These are phyloP conservation scores for Phoebastria nigripes DNA, from an alignment of 2,797 vertebrate species.

Conservation along the genomic window DNA sequence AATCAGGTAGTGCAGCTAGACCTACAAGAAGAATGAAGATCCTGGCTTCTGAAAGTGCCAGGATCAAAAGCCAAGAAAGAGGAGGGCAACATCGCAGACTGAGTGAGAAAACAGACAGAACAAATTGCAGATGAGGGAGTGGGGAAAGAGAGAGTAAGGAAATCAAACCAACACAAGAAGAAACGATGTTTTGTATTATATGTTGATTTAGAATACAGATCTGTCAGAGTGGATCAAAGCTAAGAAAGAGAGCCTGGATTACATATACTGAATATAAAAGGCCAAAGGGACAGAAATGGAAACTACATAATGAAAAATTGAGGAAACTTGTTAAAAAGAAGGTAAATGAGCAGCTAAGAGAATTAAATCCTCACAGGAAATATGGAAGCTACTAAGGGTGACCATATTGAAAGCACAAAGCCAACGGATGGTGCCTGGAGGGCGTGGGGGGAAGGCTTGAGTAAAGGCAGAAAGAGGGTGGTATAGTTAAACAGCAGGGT, in stretches of 20 bases:
- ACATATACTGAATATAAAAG: not conserved
- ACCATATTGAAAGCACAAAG: not conserved
- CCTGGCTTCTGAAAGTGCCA: not conserved
- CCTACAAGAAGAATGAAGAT: not conserved
- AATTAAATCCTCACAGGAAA: not conserved
- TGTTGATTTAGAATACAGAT: not conserved
- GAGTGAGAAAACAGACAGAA: not conserved
- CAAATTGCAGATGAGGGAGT: not conserved
- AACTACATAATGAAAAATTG: not conserved
- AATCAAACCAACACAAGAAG: not conserved
- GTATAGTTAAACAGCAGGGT: not conserved
- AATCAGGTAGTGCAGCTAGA: not conserved
- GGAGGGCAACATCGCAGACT: not conserved
- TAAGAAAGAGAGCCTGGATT: not conserved
- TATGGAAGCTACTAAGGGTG: not conserved
- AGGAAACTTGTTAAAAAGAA: not conserved
- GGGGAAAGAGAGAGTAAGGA: not conserved
- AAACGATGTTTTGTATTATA: not conserved
- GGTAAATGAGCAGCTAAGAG: not conserved
- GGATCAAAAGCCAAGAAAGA: not conserved
- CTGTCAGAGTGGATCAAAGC: not conserved
- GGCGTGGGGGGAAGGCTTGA: not conserved
- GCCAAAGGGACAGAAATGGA: not conserved
- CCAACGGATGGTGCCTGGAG: not conserved
- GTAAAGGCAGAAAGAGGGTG: not conserved